These are phyloP conservation scores for Mya arenaria DNA, from an alignment of 1,140 invertebrate genomes.

Conservation along the genomic window DNA sequence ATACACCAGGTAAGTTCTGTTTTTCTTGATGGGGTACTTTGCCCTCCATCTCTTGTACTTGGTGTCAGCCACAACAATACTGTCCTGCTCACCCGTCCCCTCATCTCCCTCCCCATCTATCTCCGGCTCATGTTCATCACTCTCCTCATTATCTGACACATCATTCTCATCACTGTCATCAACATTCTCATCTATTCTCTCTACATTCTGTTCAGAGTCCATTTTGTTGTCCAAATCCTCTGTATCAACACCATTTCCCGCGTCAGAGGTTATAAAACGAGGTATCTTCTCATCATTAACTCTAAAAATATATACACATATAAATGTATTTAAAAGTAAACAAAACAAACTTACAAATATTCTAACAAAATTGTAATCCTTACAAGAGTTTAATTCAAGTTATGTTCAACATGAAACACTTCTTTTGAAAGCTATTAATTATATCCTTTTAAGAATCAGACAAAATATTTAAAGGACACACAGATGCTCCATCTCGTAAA, in stretches of 20 bases:
- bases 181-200: background rate
- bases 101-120: background rate
- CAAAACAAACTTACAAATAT: too few relatives aligned
- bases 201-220: background rate
- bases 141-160: background rate
- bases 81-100: background rate
- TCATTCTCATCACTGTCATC: conserved; percentile 23
- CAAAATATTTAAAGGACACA: background rate
- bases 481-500: background rate
- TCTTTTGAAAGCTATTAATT: background rate
- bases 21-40: background rate
- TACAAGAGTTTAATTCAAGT: too few relatives aligned
- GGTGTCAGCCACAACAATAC: background rate
- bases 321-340: too few relatives aligned
- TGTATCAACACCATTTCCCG: background rate
- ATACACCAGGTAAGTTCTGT: background rate
- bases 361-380: too few relatives aligned
- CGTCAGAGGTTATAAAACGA: background rate
- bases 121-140: background rate
- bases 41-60: background rate
- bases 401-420: too few relatives aligned
- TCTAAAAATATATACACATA: too few relatives aligned
- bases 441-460: background rate
- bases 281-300: background rate
- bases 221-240: background rate